phyloP scores from a whole-genome alignment of 2,797 vertebrate species.

The Sebastes steindachneri region DNA sequence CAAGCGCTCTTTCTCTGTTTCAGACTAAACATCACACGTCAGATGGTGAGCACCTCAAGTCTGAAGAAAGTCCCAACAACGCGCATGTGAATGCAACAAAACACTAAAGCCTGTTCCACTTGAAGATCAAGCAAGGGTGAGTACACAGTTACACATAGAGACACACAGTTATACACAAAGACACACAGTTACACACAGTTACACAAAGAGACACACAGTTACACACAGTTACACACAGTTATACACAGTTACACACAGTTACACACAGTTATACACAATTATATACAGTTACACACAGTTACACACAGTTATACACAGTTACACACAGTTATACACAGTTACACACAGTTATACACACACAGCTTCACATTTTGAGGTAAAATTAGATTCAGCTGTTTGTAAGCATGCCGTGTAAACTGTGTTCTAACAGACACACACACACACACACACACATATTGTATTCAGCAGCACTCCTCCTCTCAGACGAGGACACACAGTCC shows the following conservation, averaged over 20 bases:
- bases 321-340: too few species aligned
- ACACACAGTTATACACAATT: too few species aligned
- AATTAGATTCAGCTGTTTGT: neutral
- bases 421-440: neutral
- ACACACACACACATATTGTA: too few species aligned
- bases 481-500: neutral
- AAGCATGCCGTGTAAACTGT: too few species aligned
- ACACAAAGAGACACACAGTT: too few species aligned
- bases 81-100: neutral
- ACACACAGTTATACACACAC: neutral
- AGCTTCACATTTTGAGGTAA: neutral
- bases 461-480: neutral
- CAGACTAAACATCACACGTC: conserved; percentile 12
- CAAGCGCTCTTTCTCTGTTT: conserved; percentile 19
- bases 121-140: conserved; percentile 30
- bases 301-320: too few species aligned
- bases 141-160: neutral
- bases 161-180: too few species aligned
- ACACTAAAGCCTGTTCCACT: neutral
- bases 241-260: accelerated
- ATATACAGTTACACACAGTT: too few species aligned
- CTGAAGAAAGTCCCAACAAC: neutral
- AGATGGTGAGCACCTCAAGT: neutral
- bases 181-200: too few species aligned
- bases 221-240: too few species aligned